These are phyloP conservation scores for Siphlonurus alternatus DNA, from an alignment of 2,888 invertebrate species.

Conservation along the genomic window DNA sequence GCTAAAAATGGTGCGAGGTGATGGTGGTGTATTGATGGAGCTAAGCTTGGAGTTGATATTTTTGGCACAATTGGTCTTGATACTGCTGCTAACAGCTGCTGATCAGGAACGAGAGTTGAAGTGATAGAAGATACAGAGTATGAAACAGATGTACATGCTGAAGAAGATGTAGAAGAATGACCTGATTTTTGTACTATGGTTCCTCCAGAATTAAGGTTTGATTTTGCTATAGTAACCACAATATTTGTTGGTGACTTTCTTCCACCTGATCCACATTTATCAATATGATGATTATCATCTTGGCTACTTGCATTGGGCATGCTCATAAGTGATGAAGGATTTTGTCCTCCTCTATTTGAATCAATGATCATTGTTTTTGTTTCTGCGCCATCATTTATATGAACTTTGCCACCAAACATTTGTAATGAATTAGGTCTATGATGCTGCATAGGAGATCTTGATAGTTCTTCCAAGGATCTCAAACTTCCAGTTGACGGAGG, in stretches of 20 bases:
- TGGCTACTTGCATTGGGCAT: background rate
- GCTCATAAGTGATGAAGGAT: background rate
- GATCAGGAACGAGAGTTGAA: slow-evolving; percentile 25
- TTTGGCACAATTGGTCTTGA: slow-evolving; percentile 32
- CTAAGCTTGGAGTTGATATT: slow-evolving; percentile 35
- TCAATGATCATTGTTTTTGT: slow-evolving; percentile 2
- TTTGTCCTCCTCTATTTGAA: background rate
- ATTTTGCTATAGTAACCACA: slow-evolving; percentile 46
- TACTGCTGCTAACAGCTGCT: slow-evolving; percentile 19
- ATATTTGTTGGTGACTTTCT: slow-evolving; percentile 25
- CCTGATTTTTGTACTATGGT: slow-evolving; percentile 27
- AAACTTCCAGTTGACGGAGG: background rate
- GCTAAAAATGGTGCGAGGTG: slow-evolving; percentile 29
- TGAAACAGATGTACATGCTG: slow-evolving; percentile 15
- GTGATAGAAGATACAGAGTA: slow-evolving; percentile 17
- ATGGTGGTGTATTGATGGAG: slow-evolving; percentile 27
- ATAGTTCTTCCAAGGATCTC: background rate
- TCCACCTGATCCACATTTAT: too few relatives aligned
- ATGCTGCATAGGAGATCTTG: background rate
- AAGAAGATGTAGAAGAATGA: slow-evolving; percentile 5
- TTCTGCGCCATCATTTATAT: slow-evolving; percentile 1
- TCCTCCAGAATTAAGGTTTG: slow-evolving; percentile 69
- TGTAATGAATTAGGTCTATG: background rate
- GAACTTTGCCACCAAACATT: background rate
- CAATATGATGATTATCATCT: background rate